Evolutionary conservation across 2,888 invertebrate species (phyloP).

Genomic region (Gisinianus flammeolus): DNA sequence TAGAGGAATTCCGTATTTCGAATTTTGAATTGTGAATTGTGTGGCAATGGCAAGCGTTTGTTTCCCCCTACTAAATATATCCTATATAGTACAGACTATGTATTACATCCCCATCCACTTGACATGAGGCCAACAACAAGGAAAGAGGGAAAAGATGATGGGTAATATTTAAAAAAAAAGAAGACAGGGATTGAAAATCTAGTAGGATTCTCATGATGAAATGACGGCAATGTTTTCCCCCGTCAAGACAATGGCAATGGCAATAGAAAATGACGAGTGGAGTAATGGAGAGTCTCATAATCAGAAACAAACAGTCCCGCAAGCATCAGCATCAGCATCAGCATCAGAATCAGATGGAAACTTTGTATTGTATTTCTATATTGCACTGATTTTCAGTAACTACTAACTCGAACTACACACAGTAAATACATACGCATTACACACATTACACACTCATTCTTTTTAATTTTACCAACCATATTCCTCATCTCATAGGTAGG

Average conservation of each 20-base stretch:
- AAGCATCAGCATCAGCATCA: neutral
- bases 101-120: constrained; percentile 1
- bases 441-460: too few relatives aligned
- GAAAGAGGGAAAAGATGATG: constrained; percentile 20
- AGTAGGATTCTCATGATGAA: neutral
- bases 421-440: too few relatives aligned
- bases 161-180: constrained; percentile 25
- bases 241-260: constrained; percentile 17
- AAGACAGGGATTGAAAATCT: constrained; percentile 6
- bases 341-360: too few relatives aligned
- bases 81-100: neutral
- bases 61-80: too few relatives aligned
- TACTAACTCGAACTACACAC: too few relatives aligned
- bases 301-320: constrained; percentile 25
- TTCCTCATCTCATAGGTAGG: too few relatives aligned
- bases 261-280: constrained; percentile 29
- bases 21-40: neutral
- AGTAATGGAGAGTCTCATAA: constrained; percentile 23
- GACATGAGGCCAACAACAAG: neutral
- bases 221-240: neutral
- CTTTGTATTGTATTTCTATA: too few relatives aligned
- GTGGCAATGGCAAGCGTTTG: neutral
- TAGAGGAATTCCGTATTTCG: constrained; percentile 8
- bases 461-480: too few relatives aligned
- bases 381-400: too few relatives aligned